Conservation (phyloP, 2,797 vertebrate genomes). For the Thripadectes ignobilis region DNA sequence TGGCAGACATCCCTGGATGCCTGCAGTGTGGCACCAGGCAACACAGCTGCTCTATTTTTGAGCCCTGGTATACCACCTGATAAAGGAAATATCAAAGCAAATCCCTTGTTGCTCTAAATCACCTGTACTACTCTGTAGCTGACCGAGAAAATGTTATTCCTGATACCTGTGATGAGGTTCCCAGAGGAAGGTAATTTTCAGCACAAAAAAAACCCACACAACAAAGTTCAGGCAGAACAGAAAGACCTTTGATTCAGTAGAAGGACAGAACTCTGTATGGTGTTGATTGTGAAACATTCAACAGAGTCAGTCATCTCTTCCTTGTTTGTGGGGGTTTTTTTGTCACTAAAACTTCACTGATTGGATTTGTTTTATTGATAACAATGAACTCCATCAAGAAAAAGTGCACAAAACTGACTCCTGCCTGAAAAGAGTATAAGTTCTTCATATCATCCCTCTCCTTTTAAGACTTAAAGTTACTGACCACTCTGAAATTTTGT, state of each 20-base stretch:
- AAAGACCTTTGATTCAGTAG: not conserved
- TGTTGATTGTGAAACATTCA: not conserved
- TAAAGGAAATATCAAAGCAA: not conserved
- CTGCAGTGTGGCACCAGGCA: not conserved
- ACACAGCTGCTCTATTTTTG: not conserved
- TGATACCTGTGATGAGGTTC: not conserved
- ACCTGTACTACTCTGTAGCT: not conserved
- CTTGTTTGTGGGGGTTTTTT: not conserved
- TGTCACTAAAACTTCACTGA: not conserved
- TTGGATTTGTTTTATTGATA: not conserved
- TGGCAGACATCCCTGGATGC: not conserved
- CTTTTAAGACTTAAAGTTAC: not conserved
- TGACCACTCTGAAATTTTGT: not conserved
- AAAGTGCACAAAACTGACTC: not conserved
- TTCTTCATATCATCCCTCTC: not conserved
- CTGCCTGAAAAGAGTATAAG: not conserved
- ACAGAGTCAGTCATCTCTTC: not conserved
- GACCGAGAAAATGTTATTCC: not conserved
- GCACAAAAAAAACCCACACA: not conserved
- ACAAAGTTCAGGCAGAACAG: not conserved
- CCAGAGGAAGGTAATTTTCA: not conserved
- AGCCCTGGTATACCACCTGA: not conserved
- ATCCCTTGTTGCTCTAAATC: not conserved
- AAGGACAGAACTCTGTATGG: not conserved
- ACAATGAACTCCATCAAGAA: not conserved